A percentile compares a stretch with the other conserved stretches of the same genome.
Evolutionary conservation across 1,140 invertebrate species (phyloP).

Genomic region (Diorhabda sublineata): DNA sequence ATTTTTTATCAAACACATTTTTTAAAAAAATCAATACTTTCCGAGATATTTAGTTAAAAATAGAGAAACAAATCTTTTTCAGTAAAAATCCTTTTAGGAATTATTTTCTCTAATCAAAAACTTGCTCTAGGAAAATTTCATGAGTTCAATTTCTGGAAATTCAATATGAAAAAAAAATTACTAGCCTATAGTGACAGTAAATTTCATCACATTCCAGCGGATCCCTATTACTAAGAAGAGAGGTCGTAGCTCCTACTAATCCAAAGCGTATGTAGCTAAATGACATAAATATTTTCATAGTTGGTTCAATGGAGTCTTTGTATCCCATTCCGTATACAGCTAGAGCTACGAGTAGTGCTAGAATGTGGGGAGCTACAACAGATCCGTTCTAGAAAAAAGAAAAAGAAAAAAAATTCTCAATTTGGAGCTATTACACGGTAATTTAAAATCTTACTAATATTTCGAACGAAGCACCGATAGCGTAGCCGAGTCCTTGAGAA

Average conservation of each 20-base stretch:
- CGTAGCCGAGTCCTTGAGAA: conserved; percentile 48
- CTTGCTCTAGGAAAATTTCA: conserved; percentile 15
- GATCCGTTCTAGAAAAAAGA: conserved; percentile 45
- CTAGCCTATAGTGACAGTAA: conserved; percentile 55
- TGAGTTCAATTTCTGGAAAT: conserved; percentile 22
- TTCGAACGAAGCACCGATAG: conserved; percentile 48
- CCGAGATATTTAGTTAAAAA: too few relatives aligned
- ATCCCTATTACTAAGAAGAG: conserved; percentile 51
- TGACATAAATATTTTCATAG: conserved; percentile 55
- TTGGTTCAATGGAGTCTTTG: conserved; percentile 46
- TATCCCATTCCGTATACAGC: conserved; percentile 49
- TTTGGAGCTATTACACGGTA: not conserved
- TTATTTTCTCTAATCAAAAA: too few relatives aligned
- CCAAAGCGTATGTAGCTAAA: conserved; percentile 56
- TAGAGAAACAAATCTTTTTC: too few relatives aligned
- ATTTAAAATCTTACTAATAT: conserved; percentile 41
- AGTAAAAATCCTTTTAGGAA: too few relatives aligned
- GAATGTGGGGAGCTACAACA: conserved; percentile 43
- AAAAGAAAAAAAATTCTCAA: not conserved
- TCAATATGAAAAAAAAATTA: too few relatives aligned
- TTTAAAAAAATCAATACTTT: too few relatives aligned
- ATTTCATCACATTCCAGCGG: conserved; percentile 51
- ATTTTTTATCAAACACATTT: too few relatives aligned
- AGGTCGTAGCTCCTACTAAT: conserved; percentile 52
- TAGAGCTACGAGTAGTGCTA: conserved; percentile 46